Percentiles rank a stretch among this genome's conserved stretches.
phyloP scores from a whole-genome alignment of 2,113 vertebrate species.

The Paratilapia polleni region DNA sequence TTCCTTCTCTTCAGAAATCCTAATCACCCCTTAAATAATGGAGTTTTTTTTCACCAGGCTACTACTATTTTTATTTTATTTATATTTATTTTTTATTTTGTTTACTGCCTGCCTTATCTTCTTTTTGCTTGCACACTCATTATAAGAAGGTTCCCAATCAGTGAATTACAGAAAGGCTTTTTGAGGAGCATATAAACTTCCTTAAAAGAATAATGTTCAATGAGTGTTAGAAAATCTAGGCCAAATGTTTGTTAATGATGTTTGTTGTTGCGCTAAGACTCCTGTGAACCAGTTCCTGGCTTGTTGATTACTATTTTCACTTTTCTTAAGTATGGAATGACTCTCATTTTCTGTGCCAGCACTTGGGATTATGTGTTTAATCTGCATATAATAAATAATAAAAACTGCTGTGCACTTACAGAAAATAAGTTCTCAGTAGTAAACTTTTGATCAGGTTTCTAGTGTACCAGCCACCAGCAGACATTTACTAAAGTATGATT shows the following conservation, averaged over 20 bases:
- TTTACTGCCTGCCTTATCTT: neutral
- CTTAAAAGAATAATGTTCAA: slow-evolving; percentile 4
- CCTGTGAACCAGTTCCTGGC: slow-evolving; percentile 33
- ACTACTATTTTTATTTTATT: neutral
- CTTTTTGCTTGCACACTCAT: neutral
- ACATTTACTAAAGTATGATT: neutral
- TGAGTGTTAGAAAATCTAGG: slow-evolving; percentile 42
- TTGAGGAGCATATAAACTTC: slow-evolving; percentile 21
- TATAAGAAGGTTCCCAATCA: neutral
- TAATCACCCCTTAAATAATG: neutral
- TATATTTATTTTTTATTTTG: neutral
- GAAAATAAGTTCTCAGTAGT: neutral
- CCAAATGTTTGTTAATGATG: slow-evolving; percentile 54
- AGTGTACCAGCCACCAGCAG: neutral
- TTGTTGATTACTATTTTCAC: slow-evolving; percentile 45
- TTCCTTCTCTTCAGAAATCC: neutral
- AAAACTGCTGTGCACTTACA: neutral
- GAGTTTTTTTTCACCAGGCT: neutral
- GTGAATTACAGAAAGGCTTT: neutral
- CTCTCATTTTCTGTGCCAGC: slow-evolving; percentile 17
- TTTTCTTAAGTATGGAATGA: slow-evolving; percentile 25
- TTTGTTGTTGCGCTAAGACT: slow-evolving; percentile 35
- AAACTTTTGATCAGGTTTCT: slow-evolving; percentile 1
- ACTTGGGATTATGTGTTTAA: slow-evolving; percentile 30
- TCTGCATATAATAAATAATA: slow-evolving; percentile 34